Percentiles rank a stretch among this genome's conserved stretches.
phyloP scores from a whole-genome alignment of 2,888 invertebrate genomes.

The Bombylius discolor region DNA sequence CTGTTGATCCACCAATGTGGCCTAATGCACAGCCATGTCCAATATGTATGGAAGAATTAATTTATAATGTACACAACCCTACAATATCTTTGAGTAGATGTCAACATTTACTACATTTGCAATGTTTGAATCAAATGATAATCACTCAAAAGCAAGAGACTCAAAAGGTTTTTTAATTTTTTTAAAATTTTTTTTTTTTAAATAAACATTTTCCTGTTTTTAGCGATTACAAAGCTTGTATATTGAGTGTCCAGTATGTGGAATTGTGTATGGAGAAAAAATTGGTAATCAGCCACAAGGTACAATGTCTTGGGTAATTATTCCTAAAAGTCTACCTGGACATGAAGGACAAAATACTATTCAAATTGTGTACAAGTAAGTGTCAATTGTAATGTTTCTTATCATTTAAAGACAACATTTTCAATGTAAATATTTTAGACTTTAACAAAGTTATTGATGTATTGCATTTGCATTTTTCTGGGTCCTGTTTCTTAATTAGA shows the following conservation, averaged over 20 bases:
- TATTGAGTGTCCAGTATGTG: constrained; percentile 78
- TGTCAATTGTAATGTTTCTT: constrained; percentile 10
- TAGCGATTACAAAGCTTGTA: constrained; percentile 45
- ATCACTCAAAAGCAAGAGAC: constrained; percentile 44
- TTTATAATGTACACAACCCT: constrained; percentile 38
- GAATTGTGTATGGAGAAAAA: constrained; percentile 68
- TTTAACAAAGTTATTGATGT: no score
- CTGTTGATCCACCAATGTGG: constrained; percentile 50
- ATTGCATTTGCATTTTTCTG: no score
- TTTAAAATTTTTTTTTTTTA: constrained; percentile 1
- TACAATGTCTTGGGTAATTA: constrained; percentile 67
- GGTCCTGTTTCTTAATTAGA: no score
- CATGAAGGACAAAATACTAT: constrained; percentile 53
- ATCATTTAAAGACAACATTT: no score
- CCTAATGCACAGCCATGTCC: constrained; percentile 62
- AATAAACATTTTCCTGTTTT: constrained; percentile 3
- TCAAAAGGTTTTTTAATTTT: constrained; percentile 27
- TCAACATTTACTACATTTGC: constrained; percentile 66
- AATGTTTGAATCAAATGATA: constrained; percentile 64
- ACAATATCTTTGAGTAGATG: constrained; percentile 59
- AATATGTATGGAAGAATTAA: constrained; percentile 48
- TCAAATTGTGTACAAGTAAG: constrained; percentile 70
- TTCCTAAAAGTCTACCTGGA: constrained; percentile 56
- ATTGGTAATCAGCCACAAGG: constrained; percentile 70
- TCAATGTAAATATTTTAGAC: no score